phyloP scores from a whole-genome alignment of 2,113 vertebrate species.

The Megaceryle torquata region DNA sequence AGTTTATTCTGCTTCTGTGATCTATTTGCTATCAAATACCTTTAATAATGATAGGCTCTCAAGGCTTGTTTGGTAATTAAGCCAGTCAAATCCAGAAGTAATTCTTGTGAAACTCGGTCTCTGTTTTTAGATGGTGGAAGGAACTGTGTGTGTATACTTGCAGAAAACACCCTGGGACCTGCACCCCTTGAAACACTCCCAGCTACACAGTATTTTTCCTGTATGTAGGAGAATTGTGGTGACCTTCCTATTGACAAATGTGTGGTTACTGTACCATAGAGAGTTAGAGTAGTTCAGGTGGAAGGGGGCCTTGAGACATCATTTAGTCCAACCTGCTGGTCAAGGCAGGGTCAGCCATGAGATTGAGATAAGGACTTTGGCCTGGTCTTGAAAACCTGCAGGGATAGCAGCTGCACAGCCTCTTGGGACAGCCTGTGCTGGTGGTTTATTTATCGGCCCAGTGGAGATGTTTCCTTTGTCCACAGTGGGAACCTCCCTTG shows the following conservation, averaged over 20 bases:
- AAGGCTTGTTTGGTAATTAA: not conserved
- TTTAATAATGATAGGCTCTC: not conserved
- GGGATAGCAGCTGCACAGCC: not conserved
- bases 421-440: not conserved
- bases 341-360: not conserved
- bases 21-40: conserved; percentile 39
- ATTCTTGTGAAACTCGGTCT: not conserved
- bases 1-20: not conserved
- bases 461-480: not conserved
- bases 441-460: not conserved
- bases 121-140: not conserved
- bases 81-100: not conserved
- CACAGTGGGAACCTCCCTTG: not conserved
- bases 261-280: not conserved
- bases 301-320: not conserved
- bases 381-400: not conserved
- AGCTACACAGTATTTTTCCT: not conserved
- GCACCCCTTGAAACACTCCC: not conserved
- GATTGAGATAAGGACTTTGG: not conserved
- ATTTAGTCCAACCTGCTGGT: not conserved
- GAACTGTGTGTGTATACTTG: not conserved
- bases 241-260: not conserved
- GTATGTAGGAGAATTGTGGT: not conserved
- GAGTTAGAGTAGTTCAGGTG: not conserved
- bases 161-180: not conserved